phyloP scores from a whole-genome alignment of 2,113 vertebrate genomes.

The Ginglymostoma cirratum region DNA sequence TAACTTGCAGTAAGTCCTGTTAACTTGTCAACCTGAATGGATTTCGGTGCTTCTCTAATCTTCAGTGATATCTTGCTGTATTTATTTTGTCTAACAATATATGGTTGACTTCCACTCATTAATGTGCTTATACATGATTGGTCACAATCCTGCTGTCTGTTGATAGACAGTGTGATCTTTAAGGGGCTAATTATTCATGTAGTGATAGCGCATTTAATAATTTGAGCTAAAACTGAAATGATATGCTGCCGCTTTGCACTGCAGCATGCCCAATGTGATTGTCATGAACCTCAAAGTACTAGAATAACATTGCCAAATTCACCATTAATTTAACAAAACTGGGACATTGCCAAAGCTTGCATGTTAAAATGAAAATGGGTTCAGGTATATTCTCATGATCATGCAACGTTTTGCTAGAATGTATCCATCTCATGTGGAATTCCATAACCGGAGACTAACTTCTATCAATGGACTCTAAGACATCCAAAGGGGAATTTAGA shows the following conservation, averaged over 20 bases:
- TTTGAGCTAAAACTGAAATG: not conserved
- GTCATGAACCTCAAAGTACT: not conserved
- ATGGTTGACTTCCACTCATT: not conserved
- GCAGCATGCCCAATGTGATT: not conserved
- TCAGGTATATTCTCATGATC: not conserved
- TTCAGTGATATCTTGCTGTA: not conserved
- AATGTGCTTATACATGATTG: not conserved
- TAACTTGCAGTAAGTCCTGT: not conserved
- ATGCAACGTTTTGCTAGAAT: too few relatives aligned
- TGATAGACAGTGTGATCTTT: not conserved
- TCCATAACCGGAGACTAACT: not conserved
- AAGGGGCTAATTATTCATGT: not conserved
- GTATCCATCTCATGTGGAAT: not conserved
- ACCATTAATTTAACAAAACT: not conserved
- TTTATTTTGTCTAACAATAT: not conserved
- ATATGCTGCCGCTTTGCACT: not conserved
- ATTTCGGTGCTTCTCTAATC: not conserved
- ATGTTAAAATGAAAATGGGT: not conserved
- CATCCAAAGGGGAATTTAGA: not conserved
- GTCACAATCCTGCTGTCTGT: not conserved
- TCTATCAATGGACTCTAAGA: not conserved
- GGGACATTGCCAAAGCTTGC: not conserved
- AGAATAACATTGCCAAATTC: not conserved
- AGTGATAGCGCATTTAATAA: not conserved
- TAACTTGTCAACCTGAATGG: not conserved